Conservation (phyloP, 2,797 vertebrate genomes). For the Leuciscus waleckii region DNA sequence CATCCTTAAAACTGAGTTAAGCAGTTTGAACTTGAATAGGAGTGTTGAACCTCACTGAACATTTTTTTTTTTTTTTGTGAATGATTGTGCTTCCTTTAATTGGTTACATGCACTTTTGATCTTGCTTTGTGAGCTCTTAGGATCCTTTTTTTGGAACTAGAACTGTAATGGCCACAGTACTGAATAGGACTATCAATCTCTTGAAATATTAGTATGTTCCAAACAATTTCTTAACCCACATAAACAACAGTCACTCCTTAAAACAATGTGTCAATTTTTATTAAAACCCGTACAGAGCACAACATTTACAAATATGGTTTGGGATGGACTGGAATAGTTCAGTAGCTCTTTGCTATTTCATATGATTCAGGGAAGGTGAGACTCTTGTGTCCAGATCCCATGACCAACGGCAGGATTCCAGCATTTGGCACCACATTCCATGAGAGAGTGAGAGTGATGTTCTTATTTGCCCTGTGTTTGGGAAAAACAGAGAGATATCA, state of each 20-base stretch:
- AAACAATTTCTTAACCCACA: neutral
- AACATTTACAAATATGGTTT: conserved; percentile 47
- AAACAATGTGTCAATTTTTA: conserved; percentile 53
- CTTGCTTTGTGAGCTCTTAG: neutral
- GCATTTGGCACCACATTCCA: conserved; percentile 99
- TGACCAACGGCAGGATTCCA: conserved; percentile 94
- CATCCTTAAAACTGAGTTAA: too few species aligned
- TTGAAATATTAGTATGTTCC: neutral
- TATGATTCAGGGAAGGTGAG: conserved; percentile 95
- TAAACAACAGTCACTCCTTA: conserved; percentile 6
- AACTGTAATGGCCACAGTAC: neutral
- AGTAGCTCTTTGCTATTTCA: conserved; percentile 92
- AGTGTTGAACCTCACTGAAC: too few species aligned
- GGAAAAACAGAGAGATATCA: neutral
- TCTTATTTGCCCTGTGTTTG: conserved; percentile 90
- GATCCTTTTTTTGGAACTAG: neutral
- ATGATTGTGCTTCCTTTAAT: neutral
- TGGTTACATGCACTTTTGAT: neutral
- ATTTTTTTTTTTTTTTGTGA: neutral
- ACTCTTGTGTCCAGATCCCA: conserved; percentile 90
- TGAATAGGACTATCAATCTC: too few species aligned
- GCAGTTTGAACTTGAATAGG: too few species aligned
- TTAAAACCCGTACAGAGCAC: conserved; percentile 62
- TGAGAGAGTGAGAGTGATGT: conserved; percentile 93
- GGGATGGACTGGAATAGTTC: conserved; percentile 73